phyloP scores from a whole-genome alignment of 2,797 vertebrate genomes.

The Distichodus sexfasciatus region DNA sequence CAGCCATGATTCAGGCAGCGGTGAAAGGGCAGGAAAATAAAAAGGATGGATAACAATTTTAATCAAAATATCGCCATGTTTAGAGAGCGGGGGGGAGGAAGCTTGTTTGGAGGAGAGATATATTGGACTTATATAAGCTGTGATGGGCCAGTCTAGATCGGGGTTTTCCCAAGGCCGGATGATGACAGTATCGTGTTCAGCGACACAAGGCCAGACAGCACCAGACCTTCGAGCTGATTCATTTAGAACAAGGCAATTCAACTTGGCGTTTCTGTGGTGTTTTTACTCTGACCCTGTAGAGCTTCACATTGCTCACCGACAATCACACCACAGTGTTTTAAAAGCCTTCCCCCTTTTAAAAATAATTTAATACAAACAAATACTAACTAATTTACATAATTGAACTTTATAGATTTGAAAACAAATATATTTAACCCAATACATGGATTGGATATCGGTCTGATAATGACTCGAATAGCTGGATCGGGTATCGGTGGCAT shows the following conservation, averaged over 20 bases:
- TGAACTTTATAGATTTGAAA: too few species aligned
- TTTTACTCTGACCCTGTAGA: too few species aligned
- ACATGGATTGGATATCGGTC: too few species aligned
- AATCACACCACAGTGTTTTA: too few species aligned
- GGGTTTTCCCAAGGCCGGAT: slow-evolving; percentile 27
- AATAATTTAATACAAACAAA: too few species aligned
- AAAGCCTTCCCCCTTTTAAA: too few species aligned
- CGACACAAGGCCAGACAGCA: slow-evolving; percentile 19
- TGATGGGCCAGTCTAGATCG: slow-evolving; percentile 39
- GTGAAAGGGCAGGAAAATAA: slow-evolving; percentile 50
- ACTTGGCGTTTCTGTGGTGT: too few species aligned
- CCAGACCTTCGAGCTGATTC: slow-evolving; percentile 23
- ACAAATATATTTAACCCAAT: too few species aligned
- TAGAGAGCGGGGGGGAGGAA: slow-evolving; percentile 33
- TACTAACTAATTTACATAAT: too few species aligned
- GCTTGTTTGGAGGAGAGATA: slow-evolving; percentile 47
- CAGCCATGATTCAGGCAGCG: slow-evolving; percentile 63
- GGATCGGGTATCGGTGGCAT: too few species aligned
- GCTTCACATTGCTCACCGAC: too few species aligned
- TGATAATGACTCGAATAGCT: too few species aligned
- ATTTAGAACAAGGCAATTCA: slow-evolving; percentile 14
- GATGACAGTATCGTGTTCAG: slow-evolving; percentile 15
- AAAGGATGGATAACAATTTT: slow-evolving; percentile 58
- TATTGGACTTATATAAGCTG: slow-evolving; percentile 17
- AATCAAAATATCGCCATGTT: slow-evolving; percentile 51